Evolutionary conservation across 2,888 invertebrate species (phyloP).

Genomic region (Ellobium chinense): DNA sequence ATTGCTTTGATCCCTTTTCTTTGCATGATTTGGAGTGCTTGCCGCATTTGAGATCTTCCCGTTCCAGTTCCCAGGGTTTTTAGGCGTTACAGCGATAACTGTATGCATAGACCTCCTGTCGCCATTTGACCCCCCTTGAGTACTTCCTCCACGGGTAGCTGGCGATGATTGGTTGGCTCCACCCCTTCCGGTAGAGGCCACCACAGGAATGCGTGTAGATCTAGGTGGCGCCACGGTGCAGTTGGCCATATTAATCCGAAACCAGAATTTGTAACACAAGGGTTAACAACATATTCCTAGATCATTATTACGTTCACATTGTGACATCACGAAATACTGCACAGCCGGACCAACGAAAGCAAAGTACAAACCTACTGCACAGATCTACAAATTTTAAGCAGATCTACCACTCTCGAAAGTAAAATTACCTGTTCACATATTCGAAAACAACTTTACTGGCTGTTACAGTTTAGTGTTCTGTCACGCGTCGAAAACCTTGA

Average conservation of each 20-base stretch:
- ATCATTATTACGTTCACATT: no score
- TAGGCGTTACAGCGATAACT: constrained; percentile 28
- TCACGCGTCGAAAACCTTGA: no score
- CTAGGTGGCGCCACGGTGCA: constrained; percentile 46
- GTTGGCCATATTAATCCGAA: constrained; percentile 42
- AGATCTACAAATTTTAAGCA: no score
- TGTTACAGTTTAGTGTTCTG: no score
- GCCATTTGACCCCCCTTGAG: neutral
- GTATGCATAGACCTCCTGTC: constrained; percentile 29
- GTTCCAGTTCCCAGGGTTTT: neutral
- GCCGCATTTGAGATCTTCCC: neutral
- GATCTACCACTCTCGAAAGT: no score
- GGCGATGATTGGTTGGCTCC: neutral
- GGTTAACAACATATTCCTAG: no score
- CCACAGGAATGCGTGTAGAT: constrained; percentile 48
- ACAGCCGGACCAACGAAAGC: no score
- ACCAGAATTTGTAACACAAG: no score
- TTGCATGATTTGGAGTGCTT: neutral
- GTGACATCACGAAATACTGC: no score
- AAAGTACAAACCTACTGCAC: no score
- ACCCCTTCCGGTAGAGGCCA: neutral
- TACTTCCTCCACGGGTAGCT: neutral
- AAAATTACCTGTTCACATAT: no score
- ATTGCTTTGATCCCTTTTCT: neutral
- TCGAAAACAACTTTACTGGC: no score